A percentile compares a stretch with the other conserved stretches of the same genome.
Evolutionary conservation across 2,797 vertebrate species (phyloP).

Genomic region (Buphagus erythrorhynchus): DNA sequence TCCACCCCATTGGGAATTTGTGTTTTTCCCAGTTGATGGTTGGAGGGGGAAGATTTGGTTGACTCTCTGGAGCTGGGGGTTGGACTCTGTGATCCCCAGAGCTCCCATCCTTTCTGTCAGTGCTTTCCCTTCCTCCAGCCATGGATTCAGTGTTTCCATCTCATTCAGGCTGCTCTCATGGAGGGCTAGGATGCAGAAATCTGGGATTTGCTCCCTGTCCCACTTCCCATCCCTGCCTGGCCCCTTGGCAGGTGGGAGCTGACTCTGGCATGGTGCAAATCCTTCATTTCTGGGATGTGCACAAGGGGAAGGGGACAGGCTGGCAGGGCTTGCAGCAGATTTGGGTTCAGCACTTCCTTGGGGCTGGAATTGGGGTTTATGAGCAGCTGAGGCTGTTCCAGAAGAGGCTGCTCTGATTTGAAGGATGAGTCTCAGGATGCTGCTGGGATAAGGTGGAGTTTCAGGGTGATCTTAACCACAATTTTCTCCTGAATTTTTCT

Average conservation of each 20-base stretch:
- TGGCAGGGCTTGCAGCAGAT: neutral
- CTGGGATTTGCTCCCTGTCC: neutral
- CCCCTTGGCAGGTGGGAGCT: neutral
- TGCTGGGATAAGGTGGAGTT: neutral
- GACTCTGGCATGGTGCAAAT: neutral
- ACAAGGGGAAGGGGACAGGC: neutral
- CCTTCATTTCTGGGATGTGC: neutral
- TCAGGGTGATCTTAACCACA: neutral
- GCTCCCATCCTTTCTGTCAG: neutral
- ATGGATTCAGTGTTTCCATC: rapidly evolving
- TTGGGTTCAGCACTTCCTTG: neutral
- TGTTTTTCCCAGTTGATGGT: neutral
- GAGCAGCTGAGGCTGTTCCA: neutral
- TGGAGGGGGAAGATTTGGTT: neutral
- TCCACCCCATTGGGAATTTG: rapidly evolving
- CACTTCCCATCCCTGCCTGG: rapidly evolving
- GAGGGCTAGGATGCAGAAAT: neutral
- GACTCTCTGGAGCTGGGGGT: neutral
- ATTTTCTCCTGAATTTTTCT: neutral
- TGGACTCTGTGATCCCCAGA: neutral
- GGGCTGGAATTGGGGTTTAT: neutral
- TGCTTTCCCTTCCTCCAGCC: neutral
- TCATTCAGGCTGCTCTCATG: neutral
- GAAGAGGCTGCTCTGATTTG: neutral
- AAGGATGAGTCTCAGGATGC: neutral